A percentile compares a stretch with the other conserved stretches of the same genome.
Conservation (phyloP, 2,888 invertebrate genomes). For the Ectemnius lituratus region DNA sequence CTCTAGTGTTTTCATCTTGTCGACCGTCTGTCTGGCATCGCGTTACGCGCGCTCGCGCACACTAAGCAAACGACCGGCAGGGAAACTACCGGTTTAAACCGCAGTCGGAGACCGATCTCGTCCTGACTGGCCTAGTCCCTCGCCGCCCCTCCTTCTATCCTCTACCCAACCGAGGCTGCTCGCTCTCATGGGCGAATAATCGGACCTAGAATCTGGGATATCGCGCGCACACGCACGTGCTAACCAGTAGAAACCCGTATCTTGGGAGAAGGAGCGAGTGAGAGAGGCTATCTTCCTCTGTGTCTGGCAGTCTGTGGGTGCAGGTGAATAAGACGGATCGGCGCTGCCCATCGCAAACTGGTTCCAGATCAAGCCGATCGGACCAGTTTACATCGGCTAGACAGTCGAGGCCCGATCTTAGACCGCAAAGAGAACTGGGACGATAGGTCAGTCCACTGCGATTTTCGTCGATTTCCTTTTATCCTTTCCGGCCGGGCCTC, state of each 20-base stretch:
- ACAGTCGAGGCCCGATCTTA: conserved; percentile 36
- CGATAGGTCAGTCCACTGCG: conserved; percentile 44
- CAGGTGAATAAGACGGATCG: conserved; percentile 53
- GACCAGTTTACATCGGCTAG: conserved; percentile 57
- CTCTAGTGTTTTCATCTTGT: conserved; percentile 37
- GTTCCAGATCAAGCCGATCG: conserved; percentile 56
- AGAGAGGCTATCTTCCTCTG: conserved; percentile 19
- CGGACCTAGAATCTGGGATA: conserved; percentile 55
- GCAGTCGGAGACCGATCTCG: conserved; percentile 29
- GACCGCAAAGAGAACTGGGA: conserved; percentile 44
- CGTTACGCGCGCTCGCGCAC: conserved; percentile 34
- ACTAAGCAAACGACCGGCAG: conserved; percentile 41
- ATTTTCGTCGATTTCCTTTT: conserved; percentile 35
- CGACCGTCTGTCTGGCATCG: conserved; percentile 49
- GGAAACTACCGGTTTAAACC: conserved; percentile 57
- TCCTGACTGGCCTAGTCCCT: conserved; percentile 17
- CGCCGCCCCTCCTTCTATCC: not conserved
- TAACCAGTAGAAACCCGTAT: conserved; percentile 26
- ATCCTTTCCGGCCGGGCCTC: not conserved
- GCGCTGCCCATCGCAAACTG: conserved; percentile 51
- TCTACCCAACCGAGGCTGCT: conserved; percentile 10
- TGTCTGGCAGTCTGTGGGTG: conserved; percentile 26
- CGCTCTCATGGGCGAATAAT: conserved; percentile 47
- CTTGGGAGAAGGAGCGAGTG: too few relatives aligned
- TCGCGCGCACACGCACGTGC: conserved; percentile 46